phyloP scores from a whole-genome alignment of 2,113 vertebrate species.

The Bagarius yarrelli region DNA sequence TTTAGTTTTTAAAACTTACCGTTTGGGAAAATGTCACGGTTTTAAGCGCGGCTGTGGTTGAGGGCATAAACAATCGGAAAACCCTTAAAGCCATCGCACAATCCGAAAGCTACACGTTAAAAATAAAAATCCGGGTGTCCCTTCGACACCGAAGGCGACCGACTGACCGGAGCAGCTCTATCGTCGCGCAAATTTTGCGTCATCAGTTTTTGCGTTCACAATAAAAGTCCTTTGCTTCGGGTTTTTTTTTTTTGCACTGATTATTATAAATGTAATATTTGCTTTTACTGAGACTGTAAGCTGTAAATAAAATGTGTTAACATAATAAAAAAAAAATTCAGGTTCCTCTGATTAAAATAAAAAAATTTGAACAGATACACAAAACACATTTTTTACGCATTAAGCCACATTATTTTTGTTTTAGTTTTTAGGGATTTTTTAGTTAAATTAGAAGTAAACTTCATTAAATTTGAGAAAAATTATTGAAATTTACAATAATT shows the following conservation, averaged over 20 bases:
- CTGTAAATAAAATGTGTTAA: no score
- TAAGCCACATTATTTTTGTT: no score
- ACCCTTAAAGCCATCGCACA: constrained; percentile 64
- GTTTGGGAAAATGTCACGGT: constrained; percentile 40
- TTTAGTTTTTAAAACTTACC: constrained; percentile 51
- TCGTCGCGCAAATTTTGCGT: constrained; percentile 20
- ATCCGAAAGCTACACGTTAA: constrained; percentile 24
- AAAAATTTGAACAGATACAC: no score
- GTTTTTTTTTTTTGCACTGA: not conserved
- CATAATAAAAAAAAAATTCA: no score
- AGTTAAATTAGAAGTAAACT: no score
- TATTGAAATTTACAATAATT: no score
- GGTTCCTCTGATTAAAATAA: no score
- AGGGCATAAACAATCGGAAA: constrained; percentile 57
- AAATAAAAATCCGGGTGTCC: constrained; percentile 9
- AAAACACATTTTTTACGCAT: no score
- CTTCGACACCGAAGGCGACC: constrained; percentile 6
- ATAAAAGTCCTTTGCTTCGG: not conserved
- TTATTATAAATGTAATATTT: no score
- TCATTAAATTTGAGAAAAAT: no score
- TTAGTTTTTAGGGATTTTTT: no score
- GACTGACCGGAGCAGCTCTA: not conserved
- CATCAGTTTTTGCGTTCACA: not conserved
- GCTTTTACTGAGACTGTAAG: no score
- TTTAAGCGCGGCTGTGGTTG: constrained; percentile 50